Base-by-base conservation (phyloP, 2,113 vertebrate genomes). In the Tychaedon coryphoeus region DNA sequence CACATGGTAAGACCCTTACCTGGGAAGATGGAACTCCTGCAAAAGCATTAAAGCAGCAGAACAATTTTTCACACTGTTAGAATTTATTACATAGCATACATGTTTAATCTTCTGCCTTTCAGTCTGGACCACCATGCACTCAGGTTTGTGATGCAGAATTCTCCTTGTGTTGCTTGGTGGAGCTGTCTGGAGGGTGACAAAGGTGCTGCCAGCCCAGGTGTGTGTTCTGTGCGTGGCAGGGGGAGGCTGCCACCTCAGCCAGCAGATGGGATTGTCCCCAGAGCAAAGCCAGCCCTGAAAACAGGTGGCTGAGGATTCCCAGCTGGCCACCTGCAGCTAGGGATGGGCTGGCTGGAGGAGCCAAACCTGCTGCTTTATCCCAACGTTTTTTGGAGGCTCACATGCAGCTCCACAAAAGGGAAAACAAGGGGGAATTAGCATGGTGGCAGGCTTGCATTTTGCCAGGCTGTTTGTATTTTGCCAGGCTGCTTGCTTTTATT, bases 221-320 rank as follows among this genome's bases (percentile, higher is more conserved):
- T 6, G 0, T 26, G 53, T 7, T 43, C 90, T 61, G 64, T 47
- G 51, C 0, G 0, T 9, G 51, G 51, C 83, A 78, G 48, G 61
- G 34, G 38, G 78, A 51, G 53, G 43, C 61, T 95, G 92, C 83
- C 83, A 60, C 57, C 3, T 3, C 36, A 29, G 61, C 23, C 33
- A 82, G 61, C 94, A 97, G 93, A 91, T 95, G 89, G 89, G 19
- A 61, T 57, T 85, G 48, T 85, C 66, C 88, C 88, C 54, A 22
- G 76, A 86, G 58, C 34, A 84, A 45, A 90, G 70, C 47, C 43
- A 72, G 65, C 51, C 42, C 12, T 12, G 48, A 19, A 67, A 28
- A 29, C 94, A 93, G 69, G 62, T 91, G 93, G 86, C 57, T 69
- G 60, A 82, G 61, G 22, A 75, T 60, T 45, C 69, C 76, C 56